phyloP scores from a whole-genome alignment of 2,888 invertebrate species.

The Suillia variegata region DNA sequence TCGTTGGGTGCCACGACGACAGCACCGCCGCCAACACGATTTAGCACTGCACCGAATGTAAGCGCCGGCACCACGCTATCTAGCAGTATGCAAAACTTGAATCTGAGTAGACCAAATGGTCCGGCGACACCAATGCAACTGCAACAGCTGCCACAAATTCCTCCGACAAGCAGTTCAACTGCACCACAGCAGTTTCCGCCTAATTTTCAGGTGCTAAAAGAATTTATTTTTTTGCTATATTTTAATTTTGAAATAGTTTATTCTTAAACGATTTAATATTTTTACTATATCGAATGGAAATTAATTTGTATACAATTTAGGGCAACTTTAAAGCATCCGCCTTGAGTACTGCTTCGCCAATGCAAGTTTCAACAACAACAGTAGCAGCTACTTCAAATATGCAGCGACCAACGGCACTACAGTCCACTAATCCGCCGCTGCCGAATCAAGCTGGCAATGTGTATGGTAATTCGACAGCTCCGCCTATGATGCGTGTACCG shows the following conservation, averaged over 20 bases:
- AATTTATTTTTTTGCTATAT: background rate
- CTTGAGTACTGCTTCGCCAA: constrained; percentile 30
- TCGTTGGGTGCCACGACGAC: background rate
- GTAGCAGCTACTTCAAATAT: background rate
- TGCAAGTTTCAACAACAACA: constrained; percentile 16
- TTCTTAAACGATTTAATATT: background rate
- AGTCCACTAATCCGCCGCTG: constrained; percentile 6
- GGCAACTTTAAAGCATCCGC: constrained; percentile 41
- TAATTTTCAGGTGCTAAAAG: constrained; percentile 22
- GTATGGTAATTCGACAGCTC: constrained; percentile 32
- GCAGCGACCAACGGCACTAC: background rate
- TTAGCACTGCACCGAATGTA: constrained; percentile 4
- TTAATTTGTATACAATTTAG: constrained; percentile 31
- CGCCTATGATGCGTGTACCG: constrained; percentile 25
- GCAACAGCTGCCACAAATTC: constrained; percentile 8
- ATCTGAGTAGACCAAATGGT: constrained; percentile 36
- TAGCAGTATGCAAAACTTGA: constrained; percentile 44
- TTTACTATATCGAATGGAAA: constrained; percentile 3
- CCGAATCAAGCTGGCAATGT: constrained; percentile 17
- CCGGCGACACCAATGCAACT: constrained; percentile 3
- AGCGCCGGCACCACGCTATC: constrained; percentile 28
- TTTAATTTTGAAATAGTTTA: background rate
- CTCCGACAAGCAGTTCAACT: constrained; percentile 11
- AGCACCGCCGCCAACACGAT: constrained; percentile 22
- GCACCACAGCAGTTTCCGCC: constrained; percentile 5